Conservation (phyloP, 2,888 invertebrate species). For the Oegoconia quadripuncta region DNA sequence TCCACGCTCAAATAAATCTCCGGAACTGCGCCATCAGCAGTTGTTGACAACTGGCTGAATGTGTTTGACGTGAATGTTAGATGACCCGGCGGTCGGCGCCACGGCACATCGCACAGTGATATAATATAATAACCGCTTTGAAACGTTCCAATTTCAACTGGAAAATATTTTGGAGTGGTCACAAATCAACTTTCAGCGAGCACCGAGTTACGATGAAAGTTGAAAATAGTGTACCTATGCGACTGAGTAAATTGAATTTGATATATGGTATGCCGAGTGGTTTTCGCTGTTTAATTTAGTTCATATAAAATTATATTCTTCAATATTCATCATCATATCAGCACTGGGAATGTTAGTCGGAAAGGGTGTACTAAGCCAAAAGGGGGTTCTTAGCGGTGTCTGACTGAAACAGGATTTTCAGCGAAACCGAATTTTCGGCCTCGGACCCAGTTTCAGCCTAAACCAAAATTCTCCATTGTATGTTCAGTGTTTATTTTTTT, state of each 20-base stretch:
- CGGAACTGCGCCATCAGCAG: constrained; percentile 32
- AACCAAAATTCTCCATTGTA: no score
- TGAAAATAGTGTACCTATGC: constrained; percentile 8
- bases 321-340: no score
- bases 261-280: constrained; percentile 13
- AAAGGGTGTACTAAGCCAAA: no score
- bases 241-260: constrained; percentile 1
- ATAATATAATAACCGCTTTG: constrained; percentile 16
- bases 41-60: constrained; percentile 42
- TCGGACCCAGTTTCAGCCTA: no score
- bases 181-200: constrained; percentile 14
- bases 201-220: constrained; percentile 8
- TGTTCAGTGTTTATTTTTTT: no score
- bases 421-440: no score
- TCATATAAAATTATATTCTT: no score
- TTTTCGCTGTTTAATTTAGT: no score
- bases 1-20: constrained; percentile 5
- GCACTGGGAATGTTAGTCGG: no score
- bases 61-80: constrained; percentile 50
- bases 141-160: constrained; percentile 11
- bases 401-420: no score
- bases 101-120: constrained; percentile 3
- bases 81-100: constrained; percentile 25
- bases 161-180: constrained; percentile 14
- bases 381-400: no score